Evolutionary conservation across 2,797 vertebrate species (phyloP), one percentile per base, ranked within the genome.

Genomic region (Notoglanidium macrostoma): DNA sequence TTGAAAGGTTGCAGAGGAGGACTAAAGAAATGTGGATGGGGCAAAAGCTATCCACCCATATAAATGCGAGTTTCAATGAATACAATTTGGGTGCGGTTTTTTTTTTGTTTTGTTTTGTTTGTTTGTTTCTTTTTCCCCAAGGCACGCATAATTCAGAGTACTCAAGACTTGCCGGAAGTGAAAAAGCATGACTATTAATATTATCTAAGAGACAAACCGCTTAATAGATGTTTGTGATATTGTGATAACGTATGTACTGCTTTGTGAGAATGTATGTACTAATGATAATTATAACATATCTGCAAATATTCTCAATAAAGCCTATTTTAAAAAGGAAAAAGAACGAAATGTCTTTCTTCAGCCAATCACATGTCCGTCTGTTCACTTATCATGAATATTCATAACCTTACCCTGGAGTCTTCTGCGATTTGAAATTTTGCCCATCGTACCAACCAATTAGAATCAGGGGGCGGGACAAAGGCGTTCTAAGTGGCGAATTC

Each of bases 401-500:
- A 84, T 84, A 51, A 44, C 0, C 6, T 10, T 40, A 57, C 35
- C 21, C 9, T 21, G 8, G 59, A 17, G 55, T 14, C 7, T 26
- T 44, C 40, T 21, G 61, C 8, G 68, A 74, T 74, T 85, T 70
- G 70, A 79, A 54, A 68, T 14, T 23, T 55, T 49, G 14, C 1
- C 21, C 12, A 3, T 35, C 2, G 6, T 21, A 23, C 44, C 0
- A 80, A 29, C 87, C 87, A 86, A 83, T 88, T 1, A 86, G 84
- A 68, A 61, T 49, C 26, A 77, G 44, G 49, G 72, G 84, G 84
- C 78, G 84, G 84, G 59, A 12, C 70, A 3, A 70, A 78, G 5
- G 35, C 0, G n/a, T 5, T 67, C 40, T 14, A 86, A 90, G 95
- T 93, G 93, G 92, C 88, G 91, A 92, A 95, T 96, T 96, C 95